phyloP scores from a whole-genome alignment of 2,888 invertebrate species.

The Thecocarcelia acutangulata region DNA sequence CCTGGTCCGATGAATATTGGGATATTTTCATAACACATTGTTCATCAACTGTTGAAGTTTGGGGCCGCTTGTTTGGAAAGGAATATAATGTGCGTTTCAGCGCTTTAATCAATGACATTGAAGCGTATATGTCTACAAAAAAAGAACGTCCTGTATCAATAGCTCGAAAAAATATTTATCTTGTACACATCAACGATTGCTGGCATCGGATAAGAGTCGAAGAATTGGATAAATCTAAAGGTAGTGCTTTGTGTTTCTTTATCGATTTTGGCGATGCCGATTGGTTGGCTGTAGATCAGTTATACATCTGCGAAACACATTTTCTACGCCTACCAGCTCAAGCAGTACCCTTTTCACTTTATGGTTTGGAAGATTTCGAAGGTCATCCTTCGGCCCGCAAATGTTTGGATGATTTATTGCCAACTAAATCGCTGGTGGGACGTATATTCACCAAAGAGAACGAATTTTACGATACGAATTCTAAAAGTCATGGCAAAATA shows the following conservation, averaged over 20 bases:
- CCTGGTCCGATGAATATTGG: conserved; percentile 80
- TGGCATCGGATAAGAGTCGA: conserved; percentile 84
- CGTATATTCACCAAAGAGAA: conserved; percentile 81
- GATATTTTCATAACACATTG: conserved; percentile 85
- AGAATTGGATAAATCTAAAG: conserved; percentile 81
- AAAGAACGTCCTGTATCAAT: conserved; percentile 74
- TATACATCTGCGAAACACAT: conserved; percentile 85
- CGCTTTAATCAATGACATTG: conserved; percentile 83
- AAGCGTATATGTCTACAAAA: conserved; percentile 78
- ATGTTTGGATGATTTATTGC: conserved; percentile 81
- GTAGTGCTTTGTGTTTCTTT: conserved; percentile 84
- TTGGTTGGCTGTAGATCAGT: conserved; percentile 82
- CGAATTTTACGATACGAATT: conserved; percentile 72
- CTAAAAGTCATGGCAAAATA: conserved; percentile 78
- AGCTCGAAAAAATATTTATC: conserved; percentile 77
- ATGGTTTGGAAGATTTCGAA: conserved; percentile 86
- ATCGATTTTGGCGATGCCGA: conserved; percentile 90
- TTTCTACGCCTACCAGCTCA: conserved; percentile 87
- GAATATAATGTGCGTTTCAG: conserved; percentile 84
- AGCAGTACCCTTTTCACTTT: conserved; percentile 87
- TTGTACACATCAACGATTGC: conserved; percentile 82
- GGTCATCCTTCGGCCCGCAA: conserved; percentile 80
- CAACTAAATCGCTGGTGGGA: conserved; percentile 84
- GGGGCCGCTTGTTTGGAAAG: conserved; percentile 86
- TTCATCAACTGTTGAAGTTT: conserved; percentile 85